Base-by-base conservation (phyloP, 1,140 invertebrate species). In the Phymorhynchus buccinoides region DNA sequence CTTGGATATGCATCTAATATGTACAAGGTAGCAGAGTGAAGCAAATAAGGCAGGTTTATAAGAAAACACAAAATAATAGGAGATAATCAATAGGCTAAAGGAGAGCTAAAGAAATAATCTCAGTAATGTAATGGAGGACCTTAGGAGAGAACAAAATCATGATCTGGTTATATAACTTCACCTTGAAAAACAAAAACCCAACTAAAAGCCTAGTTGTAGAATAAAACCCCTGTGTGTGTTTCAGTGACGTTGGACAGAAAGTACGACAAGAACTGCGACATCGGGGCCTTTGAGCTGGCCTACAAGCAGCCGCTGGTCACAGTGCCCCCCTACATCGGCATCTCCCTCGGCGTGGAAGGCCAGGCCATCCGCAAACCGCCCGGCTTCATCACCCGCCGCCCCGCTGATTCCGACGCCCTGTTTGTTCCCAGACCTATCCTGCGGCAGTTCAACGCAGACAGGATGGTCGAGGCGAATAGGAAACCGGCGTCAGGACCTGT, bases 221-320 rank as follows among this genome's bases (percentile, higher is more conserved):
- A n/a, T n/a, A n/a, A n/a, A n/a, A n/a, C n/a, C n/a, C n/a, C n/a
- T n/a, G n/a, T n/a, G n/a, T 62, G 56, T 62, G 56, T 95, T 95
- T 81, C 92, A 98, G 97, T 99, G 89, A 96, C 97, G 0, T 93
- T 99, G n/a, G 97, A 99, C 92, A 94, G 95, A 85, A 95, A 95
- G 73, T 94, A 95, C 75, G 96, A 97, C 92, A 95, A 95, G 86
- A 96, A 96, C 80, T 96, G 96, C 16, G 96, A 97, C 86, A 97
- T 97, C 4, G 97, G 97, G 35, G 94, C 95, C 83, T 99, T 98
- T 92, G 97, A 98, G 91, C 90, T 97, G 84, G 95, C 96, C 30
- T 98, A 97, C 92, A 96, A 95, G 84, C 96, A 96, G 89, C 94
- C 94, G 80, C 89, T 94, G 80, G 94, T 96, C 32, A 96, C 96